phyloP scores from a whole-genome alignment of 2,113 vertebrate genomes.

The Myanophis thanlyinensis region DNA sequence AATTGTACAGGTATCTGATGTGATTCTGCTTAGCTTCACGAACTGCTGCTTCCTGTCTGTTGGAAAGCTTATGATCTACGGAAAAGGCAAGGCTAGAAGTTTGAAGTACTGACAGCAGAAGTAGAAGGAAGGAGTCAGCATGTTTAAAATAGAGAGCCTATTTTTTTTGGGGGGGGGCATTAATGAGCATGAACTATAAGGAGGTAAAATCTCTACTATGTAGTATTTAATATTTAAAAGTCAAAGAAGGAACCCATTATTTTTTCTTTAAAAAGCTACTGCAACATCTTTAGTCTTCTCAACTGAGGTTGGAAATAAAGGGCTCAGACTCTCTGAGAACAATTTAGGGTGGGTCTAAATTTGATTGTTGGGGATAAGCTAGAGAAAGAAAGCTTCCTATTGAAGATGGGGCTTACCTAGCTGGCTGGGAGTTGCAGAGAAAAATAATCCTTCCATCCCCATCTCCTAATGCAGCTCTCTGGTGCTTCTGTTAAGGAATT shows the following conservation, averaged over 20 bases:
- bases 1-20: too few relatives aligned
- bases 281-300: neutral
- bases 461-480: neutral
- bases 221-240: neutral
- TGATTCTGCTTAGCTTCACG: too few relatives aligned
- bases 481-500: neutral
- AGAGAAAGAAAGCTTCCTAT: neutral
- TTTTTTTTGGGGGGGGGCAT: neutral
- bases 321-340: neutral
- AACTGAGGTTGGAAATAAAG: neutral
- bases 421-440: neutral
- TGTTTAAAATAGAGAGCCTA: neutral
- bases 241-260: neutral
- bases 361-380: neutral
- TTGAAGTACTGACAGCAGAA: constrained; percentile 35
- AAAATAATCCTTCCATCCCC: neutral
- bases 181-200: neutral
- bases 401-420: neutral
- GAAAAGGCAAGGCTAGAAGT: neutral
- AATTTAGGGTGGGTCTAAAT: neutral
- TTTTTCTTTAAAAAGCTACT: neutral
- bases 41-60: too few relatives aligned
- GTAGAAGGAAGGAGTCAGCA: constrained; percentile 46
- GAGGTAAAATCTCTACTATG: neutral
- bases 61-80: too few relatives aligned